These are phyloP conservation scores for Clivina fossor DNA, from an alignment of 2,888 invertebrate genomes.

Conservation along the genomic window DNA sequence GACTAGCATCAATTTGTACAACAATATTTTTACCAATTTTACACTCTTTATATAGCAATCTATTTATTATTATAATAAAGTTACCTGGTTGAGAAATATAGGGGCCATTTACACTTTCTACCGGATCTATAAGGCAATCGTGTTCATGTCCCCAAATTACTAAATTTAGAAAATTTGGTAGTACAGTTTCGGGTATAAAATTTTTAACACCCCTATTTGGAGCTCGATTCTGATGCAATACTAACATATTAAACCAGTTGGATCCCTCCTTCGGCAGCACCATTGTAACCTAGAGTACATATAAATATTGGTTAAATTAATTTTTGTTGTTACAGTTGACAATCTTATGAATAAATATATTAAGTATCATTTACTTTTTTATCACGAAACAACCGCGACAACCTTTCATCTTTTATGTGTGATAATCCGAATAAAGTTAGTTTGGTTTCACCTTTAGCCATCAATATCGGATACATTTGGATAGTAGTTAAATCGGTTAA, in stretches of 20 bases:
- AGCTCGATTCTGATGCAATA: conserved; percentile 91
- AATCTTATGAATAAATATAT: too few relatives aligned
- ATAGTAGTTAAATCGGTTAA: conserved; percentile 72
- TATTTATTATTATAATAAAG: too few relatives aligned
- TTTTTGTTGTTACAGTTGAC: too few relatives aligned
- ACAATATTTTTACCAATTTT: too few relatives aligned
- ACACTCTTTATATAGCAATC: too few relatives aligned
- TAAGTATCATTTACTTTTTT: conserved; percentile 71
- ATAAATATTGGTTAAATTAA: too few relatives aligned
- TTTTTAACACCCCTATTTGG: conserved; percentile 72
- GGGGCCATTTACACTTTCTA: conserved; percentile 55
- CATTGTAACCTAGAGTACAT: conserved; percentile 60
- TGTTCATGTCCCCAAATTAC: conserved; percentile 99
- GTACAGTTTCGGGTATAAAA: conserved; percentile 75
- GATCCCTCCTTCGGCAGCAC: conserved; percentile 67
- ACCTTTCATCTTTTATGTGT: conserved; percentile 87
- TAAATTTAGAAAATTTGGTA: conserved; percentile 85
- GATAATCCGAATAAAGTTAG: conserved; percentile 93
- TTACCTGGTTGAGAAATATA: conserved; percentile 77
- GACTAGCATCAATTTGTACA: too few relatives aligned
- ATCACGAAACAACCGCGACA: conserved; percentile 75
- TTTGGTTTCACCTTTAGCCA: conserved; percentile 80
- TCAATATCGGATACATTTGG: conserved; percentile 76
- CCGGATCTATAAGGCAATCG: conserved; percentile 77
- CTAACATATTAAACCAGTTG: conserved; percentile 87